A percentile compares a stretch with the other conserved stretches of the same genome.
phyloP scores from a whole-genome alignment of 2,888 invertebrate genomes.

The Volucella inflata region DNA sequence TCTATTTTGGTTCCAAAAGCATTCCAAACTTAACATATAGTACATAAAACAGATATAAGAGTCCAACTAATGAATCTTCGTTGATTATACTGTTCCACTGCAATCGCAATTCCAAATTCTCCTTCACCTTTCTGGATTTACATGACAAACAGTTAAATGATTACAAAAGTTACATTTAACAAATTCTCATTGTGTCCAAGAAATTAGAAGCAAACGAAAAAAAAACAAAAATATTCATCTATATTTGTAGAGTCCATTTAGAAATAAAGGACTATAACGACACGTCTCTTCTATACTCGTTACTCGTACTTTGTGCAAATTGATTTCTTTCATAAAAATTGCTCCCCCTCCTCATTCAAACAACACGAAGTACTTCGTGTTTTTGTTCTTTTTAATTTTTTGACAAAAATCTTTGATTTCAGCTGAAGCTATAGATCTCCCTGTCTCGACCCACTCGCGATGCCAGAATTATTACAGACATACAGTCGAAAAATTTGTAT shows the following conservation, averaged over 20 bases:
- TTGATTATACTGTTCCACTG: no score
- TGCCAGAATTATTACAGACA: constrained; percentile 50
- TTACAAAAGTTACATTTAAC: constrained; percentile 8
- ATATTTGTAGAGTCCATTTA: constrained; percentile 23
- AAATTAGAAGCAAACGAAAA: no score
- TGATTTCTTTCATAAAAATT: constrained; percentile 39
- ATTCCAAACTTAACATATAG: no score
- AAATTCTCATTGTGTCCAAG: constrained; percentile 1
- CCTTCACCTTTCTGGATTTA: no score
- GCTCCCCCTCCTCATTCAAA: not conserved
- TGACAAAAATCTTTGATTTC: constrained; percentile 61
- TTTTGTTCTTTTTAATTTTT: constrained; percentile 57
- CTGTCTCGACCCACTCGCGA: constrained; percentile 17
- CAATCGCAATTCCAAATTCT: no score
- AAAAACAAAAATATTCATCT: constrained; percentile 19
- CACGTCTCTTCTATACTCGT: not conserved
- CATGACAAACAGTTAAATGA: no score
- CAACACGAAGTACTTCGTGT: constrained; percentile 26
- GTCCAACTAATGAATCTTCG: no score
- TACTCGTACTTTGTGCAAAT: constrained; percentile 30
- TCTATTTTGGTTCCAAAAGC: no score
- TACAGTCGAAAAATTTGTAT: constrained; percentile 62
- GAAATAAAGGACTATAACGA: constrained; percentile 5
- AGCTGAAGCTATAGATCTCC: constrained; percentile 20
- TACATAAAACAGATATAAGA: no score